Evolutionary conservation across 2,797 vertebrate genomes (phyloP), one percentile per base, ranked within the genome.

Genomic region (Sphenodon punctatus): DNA sequence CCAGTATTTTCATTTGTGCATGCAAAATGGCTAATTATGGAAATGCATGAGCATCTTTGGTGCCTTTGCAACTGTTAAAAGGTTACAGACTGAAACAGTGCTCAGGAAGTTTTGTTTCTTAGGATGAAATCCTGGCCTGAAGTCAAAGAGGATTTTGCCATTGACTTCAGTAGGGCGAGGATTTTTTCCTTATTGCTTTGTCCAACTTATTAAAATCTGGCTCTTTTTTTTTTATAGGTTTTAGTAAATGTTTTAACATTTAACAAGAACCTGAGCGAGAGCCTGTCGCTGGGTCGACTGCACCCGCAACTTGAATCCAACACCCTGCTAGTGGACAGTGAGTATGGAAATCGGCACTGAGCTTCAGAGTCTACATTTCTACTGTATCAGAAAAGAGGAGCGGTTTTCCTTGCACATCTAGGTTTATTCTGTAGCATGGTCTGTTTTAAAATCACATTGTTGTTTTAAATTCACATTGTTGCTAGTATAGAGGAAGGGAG

Each of bases 261-360:
- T 32, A 97, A 98, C 92, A 97, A 97, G 93, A 99, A 99, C 74
- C 95, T 99, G 94, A 99, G 96, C 87, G 98, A 99, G 92, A 99
- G 98, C 92, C 93, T 99, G 75, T 95, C 97, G 1, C 95, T 95
- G 43, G 98, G 98, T 55, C 96, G 98, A 76, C 97, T 99, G 80
- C 97, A 99, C 76, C 98, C 99, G 2, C 96, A 97, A 88, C 96
- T 99, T 87, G 95, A 98, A 82, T 95, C 96, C 74, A 95, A 97
- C 94, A 96, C 87, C 7, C 94, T 99, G 80, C 95, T 98, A 86
- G 97, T 99, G 83, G 99, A 99, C 93, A 95, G 98, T 99, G 93
- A 98, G 98, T 97, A 92, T 89, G 89, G 67, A 76, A 8, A 41
- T 13, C 3, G 1, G 64, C 39, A 20, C 39, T 10, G n/a, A 38